Evolutionary conservation across 1,140 invertebrate species (phyloP), one percentile per base, ranked within the genome.

Genomic region (Diabrotica undecimpunctata): DNA sequence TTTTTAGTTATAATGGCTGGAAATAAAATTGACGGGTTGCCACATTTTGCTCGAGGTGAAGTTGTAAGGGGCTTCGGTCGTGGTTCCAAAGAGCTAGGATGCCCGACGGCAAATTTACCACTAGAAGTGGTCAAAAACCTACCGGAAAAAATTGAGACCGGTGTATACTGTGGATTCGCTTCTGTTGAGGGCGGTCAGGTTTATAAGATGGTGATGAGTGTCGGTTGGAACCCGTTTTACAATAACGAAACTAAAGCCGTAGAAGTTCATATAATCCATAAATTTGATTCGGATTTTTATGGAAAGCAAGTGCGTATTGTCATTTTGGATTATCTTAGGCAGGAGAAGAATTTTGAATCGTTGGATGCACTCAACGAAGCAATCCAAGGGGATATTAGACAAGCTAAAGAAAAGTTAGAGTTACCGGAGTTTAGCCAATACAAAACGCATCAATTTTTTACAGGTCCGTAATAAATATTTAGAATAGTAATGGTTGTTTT

Each of bases 181-280:
- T 84, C 86, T 70, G 84, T 98, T 0, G 74, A 83, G 0, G 70
- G 80, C 50, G 84, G 86, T 0, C 78, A 85, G 25, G 84, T 96
- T 37, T 83, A 93, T 70, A 95, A 93, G 83, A 98, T 97, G 94
- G 95, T 98, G 0, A 88, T 95, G 79, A 96, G 94, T 74, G 87
- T 98, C 65, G 96, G 96, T 5, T 97, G 93, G 93, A 98, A 98
- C 84, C 95, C 95, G 0, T 97, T 89, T 80, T 99, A 94, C 76
- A 87, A 95, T 64, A 98, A 98, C 79, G 85, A 88, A 69, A 89
- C 94, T 75, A 96, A 96, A 80, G 94, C 95, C 50, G 89, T 98
- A 86, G 92, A 98, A 85, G 91, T 94, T 0, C 94, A 99, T 77
- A 88, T 98, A 39, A 80, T 98, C 59, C 88, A 97, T 73, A 82